Evolutionary conservation across 2,888 invertebrate species (phyloP), one percentile per base, ranked within the genome.

Genomic region (Myopa testacea): DNA sequence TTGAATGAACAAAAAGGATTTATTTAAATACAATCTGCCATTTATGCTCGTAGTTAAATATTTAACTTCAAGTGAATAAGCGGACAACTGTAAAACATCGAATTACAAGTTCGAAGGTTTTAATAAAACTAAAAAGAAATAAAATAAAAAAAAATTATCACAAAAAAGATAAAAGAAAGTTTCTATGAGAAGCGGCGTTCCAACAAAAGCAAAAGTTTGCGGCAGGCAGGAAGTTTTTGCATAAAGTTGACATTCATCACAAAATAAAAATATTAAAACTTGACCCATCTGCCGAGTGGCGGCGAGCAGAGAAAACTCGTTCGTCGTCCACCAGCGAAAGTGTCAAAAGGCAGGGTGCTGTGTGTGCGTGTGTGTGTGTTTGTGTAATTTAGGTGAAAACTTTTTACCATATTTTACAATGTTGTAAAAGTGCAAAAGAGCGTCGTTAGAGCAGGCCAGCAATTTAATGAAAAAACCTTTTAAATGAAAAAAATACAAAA

Each of bases 391-490:
- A 74, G 50, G 50, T 52, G 65, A 34, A 74, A 74, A 74, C 74
- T 74, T 74, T 65, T 12, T 52, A 63, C 74, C 45, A 74, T 65
- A 74, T 74, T 63, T 74, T 52, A 74, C 34, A 60, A 60, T n/a
- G 45, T 8, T 38, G 45, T 26, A 72, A 71, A 58, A 26, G 19
- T 52, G 69, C 38, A 12, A 12, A 26, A 5, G 65, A 37, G 19
- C 19, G 7, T n/a, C 8, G 45, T 45, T 12, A 68, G 68, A 68
- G 68, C n/a, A 19, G 26, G 50, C 40, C 26, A 68, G 19, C 16
- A 8, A 8, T 14, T 1, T 16, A 19, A 45, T 63, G 37, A 3
- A 16, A 19, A 16, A 19, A 63, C 26, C 26, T 26, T 26, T 37
- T 63, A 37, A 70, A 70, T 50, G 14, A 55, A 50, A 70, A 19